phyloP scores from a whole-genome alignment of 2,888 invertebrate species.

The Cheilosia vernalis region DNA sequence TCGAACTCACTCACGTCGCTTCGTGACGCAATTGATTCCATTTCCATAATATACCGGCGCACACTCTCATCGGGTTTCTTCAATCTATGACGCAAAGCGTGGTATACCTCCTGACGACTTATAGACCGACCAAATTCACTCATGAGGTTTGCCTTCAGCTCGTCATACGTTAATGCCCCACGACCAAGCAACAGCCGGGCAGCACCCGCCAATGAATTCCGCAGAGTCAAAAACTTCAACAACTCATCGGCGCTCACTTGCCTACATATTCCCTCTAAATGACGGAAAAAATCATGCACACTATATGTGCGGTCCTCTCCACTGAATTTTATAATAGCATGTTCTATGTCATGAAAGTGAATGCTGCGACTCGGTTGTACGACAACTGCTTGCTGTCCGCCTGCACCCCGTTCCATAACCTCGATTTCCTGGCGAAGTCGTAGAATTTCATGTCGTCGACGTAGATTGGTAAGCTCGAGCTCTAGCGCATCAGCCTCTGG shows the following conservation, averaged over 20 bases:
- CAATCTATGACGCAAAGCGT: too few species aligned
- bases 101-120: too few species aligned
- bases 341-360: slow-evolving; percentile 65
- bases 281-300: slow-evolving; percentile 51
- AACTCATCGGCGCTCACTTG: slow-evolving; percentile 59
- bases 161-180: slow-evolving; percentile 53
- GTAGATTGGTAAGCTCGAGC: slow-evolving; percentile 14
- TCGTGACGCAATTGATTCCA: too few species aligned
- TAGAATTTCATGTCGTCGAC: slow-evolving; percentile 35
- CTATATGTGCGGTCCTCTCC: slow-evolving; percentile 64
- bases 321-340: slow-evolving; percentile 60
- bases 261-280: slow-evolving; percentile 50
- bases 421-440: slow-evolving; percentile 36
- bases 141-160: too few species aligned
- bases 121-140: too few species aligned
- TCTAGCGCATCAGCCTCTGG: not conserved
- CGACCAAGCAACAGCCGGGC: slow-evolving; percentile 50
- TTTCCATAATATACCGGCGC: too few species aligned
- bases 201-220: slow-evolving; percentile 54
- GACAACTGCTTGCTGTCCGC: slow-evolving; percentile 8
- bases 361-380: slow-evolving; percentile 31
- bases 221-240: slow-evolving; percentile 52
- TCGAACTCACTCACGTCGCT: too few species aligned
- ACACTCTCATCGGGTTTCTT: too few species aligned
- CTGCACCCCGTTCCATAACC: slow-evolving; percentile 30